These are phyloP conservation scores for Spea multiplicata DNA, from an alignment of 2,113 vertebrate genomes.

Conservation along the genomic window DNA sequence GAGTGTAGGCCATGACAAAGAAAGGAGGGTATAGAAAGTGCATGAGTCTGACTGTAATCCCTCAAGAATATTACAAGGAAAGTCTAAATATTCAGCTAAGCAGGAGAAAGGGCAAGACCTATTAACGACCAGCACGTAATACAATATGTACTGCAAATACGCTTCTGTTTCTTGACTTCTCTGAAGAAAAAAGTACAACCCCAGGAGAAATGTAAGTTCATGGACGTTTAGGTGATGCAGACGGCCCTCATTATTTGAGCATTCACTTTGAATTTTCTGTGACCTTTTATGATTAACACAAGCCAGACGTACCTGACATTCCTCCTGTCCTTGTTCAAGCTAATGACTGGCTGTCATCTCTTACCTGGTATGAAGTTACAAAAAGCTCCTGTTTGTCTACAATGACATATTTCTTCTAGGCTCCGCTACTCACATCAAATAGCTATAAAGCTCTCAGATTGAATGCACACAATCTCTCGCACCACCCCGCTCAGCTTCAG, in stretches of 20 bases:
- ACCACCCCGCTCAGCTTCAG: constrained; percentile 23
- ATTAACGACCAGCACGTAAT: not conserved
- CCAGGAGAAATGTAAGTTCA: not conserved
- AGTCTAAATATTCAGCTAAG: not conserved
- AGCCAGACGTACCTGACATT: constrained; percentile 15
- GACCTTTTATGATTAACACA: constrained; percentile 23
- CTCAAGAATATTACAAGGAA: not conserved
- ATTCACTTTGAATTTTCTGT: constrained; percentile 16
- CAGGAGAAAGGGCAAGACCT: not conserved
- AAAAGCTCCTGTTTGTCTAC: not conserved
- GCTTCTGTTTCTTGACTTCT: constrained; percentile 5
- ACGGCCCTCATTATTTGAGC: not conserved
- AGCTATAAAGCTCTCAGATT: constrained; percentile 4
- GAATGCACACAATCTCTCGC: constrained; percentile 12
- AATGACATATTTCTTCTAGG: not conserved
- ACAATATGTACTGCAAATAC: not conserved
- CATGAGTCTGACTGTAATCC: not conserved
- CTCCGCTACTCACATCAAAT: not conserved
- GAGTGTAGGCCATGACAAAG: too few species aligned
- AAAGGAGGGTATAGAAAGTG: too few species aligned
- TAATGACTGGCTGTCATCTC: constrained; percentile 24
- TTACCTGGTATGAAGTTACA: constrained; percentile 20
- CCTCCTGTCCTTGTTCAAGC: constrained; percentile 9
- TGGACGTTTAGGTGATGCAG: not conserved
- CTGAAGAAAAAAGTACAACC: not conserved